Base-by-base conservation (phyloP, 1,140 invertebrate genomes). In the Cotesia chilonis region DNA sequence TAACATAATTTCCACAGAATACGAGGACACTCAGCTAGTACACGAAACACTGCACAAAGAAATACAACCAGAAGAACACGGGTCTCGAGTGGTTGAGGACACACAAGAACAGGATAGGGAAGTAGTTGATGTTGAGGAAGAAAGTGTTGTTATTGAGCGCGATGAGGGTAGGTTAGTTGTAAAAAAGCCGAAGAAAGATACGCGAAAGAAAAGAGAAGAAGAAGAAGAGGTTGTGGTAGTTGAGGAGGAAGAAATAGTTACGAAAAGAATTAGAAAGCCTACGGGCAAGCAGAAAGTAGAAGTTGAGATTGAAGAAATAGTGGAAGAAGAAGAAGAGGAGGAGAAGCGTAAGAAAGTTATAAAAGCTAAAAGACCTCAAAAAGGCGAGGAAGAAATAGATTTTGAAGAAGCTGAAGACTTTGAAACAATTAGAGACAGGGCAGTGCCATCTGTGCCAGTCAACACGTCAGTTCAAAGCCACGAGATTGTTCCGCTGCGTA, bases 1-100 rank as follows among this genome's bases (percentile, higher is more conserved):
- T 76, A 78, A 86, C 84, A 86, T 85, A 84, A 80, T 87, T 87
- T 87, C 82, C 86, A 85, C 86, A 87, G 86, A 87, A 87, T 87
- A 87, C 86, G 85, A 86, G 85, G 86, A 86, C 83, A 87, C 84
- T 85, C 82, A 76, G 83, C 82, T 87, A 82, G 84, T 79, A 85
- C 81, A 86, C 83, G 86, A 76, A 78, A 86, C 83, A 87, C 80
- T 80, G 75, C 85, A 80, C 75, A 85, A 84, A 84, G 82, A 84
- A 78, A 83, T 65, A 75, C 83, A 81, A 80, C 73, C 79, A 61
- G 76, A 78, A 72, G 83, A 86, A 79, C 75, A 82, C 71, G 72
- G 72, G 75, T 71, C 72, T 83, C 77, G 81, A 66, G 83, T 70
- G 67, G 71, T 76, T 75, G 79, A 81, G 74, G 79, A 80, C 78